These are phyloP conservation scores for Morelia viridis DNA, from an alignment of 2,797 vertebrate species.

Conservation along the genomic window DNA sequence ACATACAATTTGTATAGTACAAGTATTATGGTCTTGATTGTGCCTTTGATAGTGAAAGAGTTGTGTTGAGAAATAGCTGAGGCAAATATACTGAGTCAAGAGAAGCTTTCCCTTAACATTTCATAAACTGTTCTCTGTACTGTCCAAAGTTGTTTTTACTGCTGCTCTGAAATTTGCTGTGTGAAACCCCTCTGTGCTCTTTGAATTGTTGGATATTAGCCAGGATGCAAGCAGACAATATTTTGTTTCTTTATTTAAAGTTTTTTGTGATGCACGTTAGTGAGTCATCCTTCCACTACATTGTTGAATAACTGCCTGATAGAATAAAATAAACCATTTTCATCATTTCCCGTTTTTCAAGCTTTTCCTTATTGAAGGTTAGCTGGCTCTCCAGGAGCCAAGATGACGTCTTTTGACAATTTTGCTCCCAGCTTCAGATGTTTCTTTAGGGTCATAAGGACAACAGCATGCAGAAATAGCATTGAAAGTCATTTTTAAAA, in stretches of 20 bases:
- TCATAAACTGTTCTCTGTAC: not conserved
- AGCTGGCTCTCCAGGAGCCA: not conserved
- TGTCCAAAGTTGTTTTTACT: not conserved
- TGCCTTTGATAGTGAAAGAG: not conserved
- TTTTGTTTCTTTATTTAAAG: not conserved
- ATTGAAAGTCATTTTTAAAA: not conserved
- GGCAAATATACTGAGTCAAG: not conserved
- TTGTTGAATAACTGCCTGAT: not conserved
- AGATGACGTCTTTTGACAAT: not conserved
- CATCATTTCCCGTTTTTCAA: not conserved
- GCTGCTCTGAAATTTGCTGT: not conserved
- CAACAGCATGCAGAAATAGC: not conserved
- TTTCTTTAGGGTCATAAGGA: not conserved
- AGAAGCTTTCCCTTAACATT: not conserved
- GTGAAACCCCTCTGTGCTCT: not conserved
- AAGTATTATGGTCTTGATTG: not conserved
- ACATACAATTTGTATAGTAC: not conserved
- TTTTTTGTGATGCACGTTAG: not conserved
- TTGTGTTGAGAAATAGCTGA: not conserved
- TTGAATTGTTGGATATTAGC: not conserved
- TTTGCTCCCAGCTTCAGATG: not conserved
- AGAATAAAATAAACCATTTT: not conserved
- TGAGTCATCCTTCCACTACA: not conserved
- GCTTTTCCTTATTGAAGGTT: not conserved
- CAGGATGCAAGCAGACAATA: not conserved